phyloP scores from a whole-genome alignment of 2,113 vertebrate species.

The Sciurus niger region DNA sequence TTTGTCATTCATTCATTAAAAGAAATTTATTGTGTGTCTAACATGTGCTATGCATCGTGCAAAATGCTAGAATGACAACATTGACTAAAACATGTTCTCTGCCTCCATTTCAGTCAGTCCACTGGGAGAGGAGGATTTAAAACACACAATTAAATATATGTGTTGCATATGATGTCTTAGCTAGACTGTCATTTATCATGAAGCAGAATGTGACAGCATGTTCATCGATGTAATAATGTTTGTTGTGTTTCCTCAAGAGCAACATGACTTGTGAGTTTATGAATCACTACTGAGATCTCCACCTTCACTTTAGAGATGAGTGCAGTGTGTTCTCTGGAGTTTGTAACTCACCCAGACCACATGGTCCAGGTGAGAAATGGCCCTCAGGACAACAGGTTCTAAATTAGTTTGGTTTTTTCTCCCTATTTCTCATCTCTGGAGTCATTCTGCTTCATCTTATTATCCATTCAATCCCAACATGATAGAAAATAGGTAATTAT shows the following conservation, averaged over 20 bases:
- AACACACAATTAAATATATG: slow-evolving; percentile 51
- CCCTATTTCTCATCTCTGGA: background rate
- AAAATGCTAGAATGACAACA: background rate
- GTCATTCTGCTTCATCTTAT: background rate
- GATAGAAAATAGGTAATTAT: background rate
- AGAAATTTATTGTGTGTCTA: background rate
- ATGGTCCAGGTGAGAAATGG: background rate
- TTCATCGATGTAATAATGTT: background rate
- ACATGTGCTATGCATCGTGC: background rate
- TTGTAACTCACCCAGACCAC: background rate
- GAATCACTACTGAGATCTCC: background rate
- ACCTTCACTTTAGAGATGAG: background rate
- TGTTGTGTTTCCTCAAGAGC: background rate
- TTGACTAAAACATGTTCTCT: slow-evolving; percentile 12
- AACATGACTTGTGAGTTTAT: background rate
- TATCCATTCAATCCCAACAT: background rate
- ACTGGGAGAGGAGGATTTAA: background rate
- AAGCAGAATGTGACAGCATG: background rate
- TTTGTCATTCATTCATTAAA: background rate
- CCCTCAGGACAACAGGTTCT: background rate
- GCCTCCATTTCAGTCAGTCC: background rate
- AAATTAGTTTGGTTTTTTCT: background rate
- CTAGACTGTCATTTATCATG: background rate
- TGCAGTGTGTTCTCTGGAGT: too few species aligned
- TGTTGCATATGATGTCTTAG: background rate